Percentiles rank a stretch among this genome's conserved stretches.
These are phyloP conservation scores for Phymatocera aterrima DNA, from an alignment of 2,888 invertebrate genomes.

Conservation along the genomic window DNA sequence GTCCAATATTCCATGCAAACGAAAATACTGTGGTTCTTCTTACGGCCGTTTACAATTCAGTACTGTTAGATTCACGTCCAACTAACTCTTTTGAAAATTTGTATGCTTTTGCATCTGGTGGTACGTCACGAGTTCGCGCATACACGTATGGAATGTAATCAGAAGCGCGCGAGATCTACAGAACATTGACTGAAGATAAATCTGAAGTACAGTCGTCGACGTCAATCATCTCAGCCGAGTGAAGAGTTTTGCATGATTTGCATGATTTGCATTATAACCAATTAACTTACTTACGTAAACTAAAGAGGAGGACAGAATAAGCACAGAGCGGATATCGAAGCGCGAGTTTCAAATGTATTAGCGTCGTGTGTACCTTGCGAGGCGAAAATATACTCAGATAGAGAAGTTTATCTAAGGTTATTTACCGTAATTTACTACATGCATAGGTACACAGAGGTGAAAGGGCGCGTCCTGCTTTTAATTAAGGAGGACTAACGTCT, in stretches of 20 bases:
- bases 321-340: not conserved
- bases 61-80: not conserved
- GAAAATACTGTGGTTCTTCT: not conserved
- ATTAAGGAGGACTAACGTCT: constrained; percentile 16
- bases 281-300: not conserved
- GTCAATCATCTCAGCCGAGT: no score
- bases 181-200: not conserved
- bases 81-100: not conserved
- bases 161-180: not conserved
- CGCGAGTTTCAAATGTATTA: constrained; percentile 19
- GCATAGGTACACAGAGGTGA: constrained; percentile 20
- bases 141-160: no score
- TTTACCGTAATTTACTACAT: constrained; percentile 27
- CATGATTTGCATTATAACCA: no score
- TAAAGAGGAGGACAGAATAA: not conserved
- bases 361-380: not conserved
- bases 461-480: constrained; percentile 20
- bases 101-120: not conserved
- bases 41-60: not conserved
- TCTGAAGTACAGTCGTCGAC: no score
- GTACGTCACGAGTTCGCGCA: no score
- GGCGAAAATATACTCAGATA: constrained; percentile 25
- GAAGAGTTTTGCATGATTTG: not conserved
- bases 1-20: not conserved
- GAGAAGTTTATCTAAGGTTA: not conserved